Base-by-base conservation (phyloP, 1,140 invertebrate species). In the Goniozus legneri region DNA sequence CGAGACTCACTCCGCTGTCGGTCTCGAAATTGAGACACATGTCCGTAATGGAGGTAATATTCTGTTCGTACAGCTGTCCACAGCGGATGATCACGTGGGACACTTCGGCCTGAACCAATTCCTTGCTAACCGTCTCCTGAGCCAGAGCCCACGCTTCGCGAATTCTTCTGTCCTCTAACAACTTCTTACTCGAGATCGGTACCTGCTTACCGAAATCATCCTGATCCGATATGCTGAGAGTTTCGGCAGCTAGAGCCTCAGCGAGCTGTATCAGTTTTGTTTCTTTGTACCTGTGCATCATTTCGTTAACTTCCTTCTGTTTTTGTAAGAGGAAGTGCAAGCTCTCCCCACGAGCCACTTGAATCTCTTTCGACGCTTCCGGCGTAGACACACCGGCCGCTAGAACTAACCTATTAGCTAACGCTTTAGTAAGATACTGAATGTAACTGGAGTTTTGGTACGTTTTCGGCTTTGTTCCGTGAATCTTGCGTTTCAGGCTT, bases 101-200 rank as follows among this genome's bases (percentile, higher is more conserved):
- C 43, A 88, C 84, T 67, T 89, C 86, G 1, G 82, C 81, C 56
- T 86, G 84, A 10, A 87, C 82, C 2, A 89, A 69, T 62, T 88
- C 85, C 14, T 82, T 79, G 54, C 84, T 85, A 2, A 88, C 81
- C 1, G 82, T 80, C 60, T 88, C 83, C 48, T 84, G 80, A 2
- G 86, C 85, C 31, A 81, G 71, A 27, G 76, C 79, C 82, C 82
- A 85, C 3, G 84, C 82, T 54, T 86, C 82, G 16, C 84, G 79
- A 31, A 87, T 77, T 19, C 76, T 71, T 39, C 75, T 73, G 53
- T 81, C 67, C 22, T 78, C 76, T 3, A 59, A 53, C 19, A 65
- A 45, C 42, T 73, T 73, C 4, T 56, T 73, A 8, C 48, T 73
- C 44, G 56, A 64, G 40, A 49, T 60, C 69, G 36, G 53, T 53